Evolutionary conservation across 2,113 vertebrate species (phyloP).

Genomic region (Dolichallabes microphthalmus): DNA sequence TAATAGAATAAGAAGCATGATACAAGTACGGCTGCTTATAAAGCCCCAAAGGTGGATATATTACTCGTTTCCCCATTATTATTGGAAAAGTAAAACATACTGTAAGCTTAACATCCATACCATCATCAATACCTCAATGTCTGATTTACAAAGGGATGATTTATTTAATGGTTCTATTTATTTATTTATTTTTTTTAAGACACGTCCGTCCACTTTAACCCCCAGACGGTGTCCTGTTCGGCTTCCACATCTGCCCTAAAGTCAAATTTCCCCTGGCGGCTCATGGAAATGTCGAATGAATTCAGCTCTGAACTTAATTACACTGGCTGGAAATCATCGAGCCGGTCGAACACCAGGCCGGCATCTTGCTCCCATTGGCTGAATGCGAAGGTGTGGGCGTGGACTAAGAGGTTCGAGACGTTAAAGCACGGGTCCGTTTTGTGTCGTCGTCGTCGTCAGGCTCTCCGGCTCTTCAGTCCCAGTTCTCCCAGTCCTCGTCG

Average conservation of each 20-base stretch:
- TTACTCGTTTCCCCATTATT: slow-evolving; percentile 13
- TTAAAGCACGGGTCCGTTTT: slow-evolving; percentile 66
- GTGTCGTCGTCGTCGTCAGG: slow-evolving; percentile 53
- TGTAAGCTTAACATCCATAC: slow-evolving; percentile 35
- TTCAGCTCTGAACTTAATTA: slow-evolving; percentile 22
- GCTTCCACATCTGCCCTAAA: neutral
- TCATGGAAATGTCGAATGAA: neutral
- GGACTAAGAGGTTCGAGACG: slow-evolving; percentile 70
- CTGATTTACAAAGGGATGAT: no score
- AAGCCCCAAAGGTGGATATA: slow-evolving; percentile 54
- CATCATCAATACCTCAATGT: neutral
- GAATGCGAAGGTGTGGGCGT: slow-evolving; percentile 66
- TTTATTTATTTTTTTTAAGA: neutral
- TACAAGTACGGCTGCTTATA: slow-evolving; percentile 60
- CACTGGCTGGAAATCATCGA: slow-evolving; percentile 39
- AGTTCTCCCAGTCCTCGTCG: slow-evolving; percentile 96
- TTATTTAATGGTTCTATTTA: no score
- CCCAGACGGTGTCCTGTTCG: neutral
- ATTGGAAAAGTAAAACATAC: slow-evolving; percentile 50
- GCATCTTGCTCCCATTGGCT: slow-evolving; percentile 56
- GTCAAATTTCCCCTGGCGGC: neutral
- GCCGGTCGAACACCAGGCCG: slow-evolving; percentile 36
- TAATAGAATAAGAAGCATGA: slow-evolving; percentile 64
- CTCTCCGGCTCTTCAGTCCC: slow-evolving; percentile 77
- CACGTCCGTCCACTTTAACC: neutral